Evolutionary conservation across 2,888 invertebrate genomes (phyloP).

Genomic region (Elmis aenea): DNA sequence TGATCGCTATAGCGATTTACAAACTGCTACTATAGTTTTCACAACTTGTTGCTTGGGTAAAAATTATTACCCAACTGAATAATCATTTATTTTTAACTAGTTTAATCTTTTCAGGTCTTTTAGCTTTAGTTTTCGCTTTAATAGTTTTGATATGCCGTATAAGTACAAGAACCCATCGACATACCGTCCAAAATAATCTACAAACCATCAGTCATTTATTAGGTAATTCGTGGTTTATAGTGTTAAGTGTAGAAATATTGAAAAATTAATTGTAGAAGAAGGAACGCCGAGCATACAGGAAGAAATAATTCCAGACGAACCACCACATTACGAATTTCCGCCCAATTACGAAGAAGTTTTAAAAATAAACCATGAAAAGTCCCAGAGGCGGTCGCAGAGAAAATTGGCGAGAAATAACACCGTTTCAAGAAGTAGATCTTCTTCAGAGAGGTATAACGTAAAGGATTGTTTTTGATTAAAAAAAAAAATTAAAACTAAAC

Average conservation of each 20-base stretch:
- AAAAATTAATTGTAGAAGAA: too few species aligned
- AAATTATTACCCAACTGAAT: too few species aligned
- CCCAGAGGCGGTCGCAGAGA: neutral
- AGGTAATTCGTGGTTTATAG: too few species aligned
- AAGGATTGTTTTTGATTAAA: neutral
- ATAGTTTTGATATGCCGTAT: slow-evolving; percentile 60
- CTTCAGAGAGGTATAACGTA: neutral
- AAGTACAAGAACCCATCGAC: slow-evolving; percentile 57
- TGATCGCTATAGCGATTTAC: slow-evolving; percentile 59
- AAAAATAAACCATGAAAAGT: slow-evolving; percentile 8
- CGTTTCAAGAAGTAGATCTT: neutral
- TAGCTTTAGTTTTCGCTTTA: slow-evolving; percentile 58
- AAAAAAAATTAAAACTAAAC: neutral
- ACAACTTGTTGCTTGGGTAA: slow-evolving; percentile 57
- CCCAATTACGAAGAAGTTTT: slow-evolving; percentile 67
- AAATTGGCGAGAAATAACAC: neutral
- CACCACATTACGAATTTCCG: slow-evolving; percentile 65
- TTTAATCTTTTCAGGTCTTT: slow-evolving; percentile 48
- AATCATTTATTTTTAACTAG: too few species aligned
- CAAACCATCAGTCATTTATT: slow-evolving; percentile 65
- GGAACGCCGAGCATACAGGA: slow-evolving; percentile 40
- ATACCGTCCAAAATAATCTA: slow-evolving; percentile 60
- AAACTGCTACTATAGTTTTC: slow-evolving; percentile 61
- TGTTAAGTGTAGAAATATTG: slow-evolving; percentile 10
- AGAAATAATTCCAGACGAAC: slow-evolving; percentile 55